Percentiles rank a stretch among this genome's conserved stretches.
phyloP scores from a whole-genome alignment of 2,797 vertebrate genomes.

The Pseudochirops cupreus region DNA sequence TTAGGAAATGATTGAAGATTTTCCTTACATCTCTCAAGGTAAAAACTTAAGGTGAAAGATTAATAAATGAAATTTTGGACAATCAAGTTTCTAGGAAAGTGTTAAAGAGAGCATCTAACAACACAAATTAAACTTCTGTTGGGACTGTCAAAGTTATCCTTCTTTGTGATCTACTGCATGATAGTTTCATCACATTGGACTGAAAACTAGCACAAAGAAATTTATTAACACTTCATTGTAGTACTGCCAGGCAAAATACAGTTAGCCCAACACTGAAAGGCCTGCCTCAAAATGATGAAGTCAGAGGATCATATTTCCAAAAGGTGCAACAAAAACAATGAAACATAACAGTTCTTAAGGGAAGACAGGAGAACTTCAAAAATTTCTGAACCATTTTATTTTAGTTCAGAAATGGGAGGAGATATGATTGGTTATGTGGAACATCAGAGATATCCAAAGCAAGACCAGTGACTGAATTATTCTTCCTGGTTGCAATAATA shows the following conservation, averaged over 20 bases:
- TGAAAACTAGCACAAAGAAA: slow-evolving; percentile 12
- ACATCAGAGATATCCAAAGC: background rate
- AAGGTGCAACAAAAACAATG: background rate
- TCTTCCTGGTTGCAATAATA: background rate
- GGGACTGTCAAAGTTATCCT: slow-evolving; percentile 1
- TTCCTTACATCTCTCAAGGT: slow-evolving; percentile 48
- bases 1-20: slow-evolving; percentile 27
- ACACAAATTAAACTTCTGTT: slow-evolving; percentile 56
- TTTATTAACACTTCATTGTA: background rate
- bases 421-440: background rate
- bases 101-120: slow-evolving; percentile 55
- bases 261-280: background rate
- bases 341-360: background rate
- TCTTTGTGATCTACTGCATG: background rate
- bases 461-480: background rate
- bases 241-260: background rate
- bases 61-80: slow-evolving; percentile 19
- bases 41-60: slow-evolving; percentile 52
- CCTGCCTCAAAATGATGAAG: background rate
- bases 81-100: slow-evolving; percentile 48
- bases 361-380: background rate
- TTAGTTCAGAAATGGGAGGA: background rate
- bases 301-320: background rate
- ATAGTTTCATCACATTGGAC: background rate
- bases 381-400: background rate